Base-by-base conservation (phyloP, 2,113 vertebrate species). In the Leptobrachium leishanense region DNA sequence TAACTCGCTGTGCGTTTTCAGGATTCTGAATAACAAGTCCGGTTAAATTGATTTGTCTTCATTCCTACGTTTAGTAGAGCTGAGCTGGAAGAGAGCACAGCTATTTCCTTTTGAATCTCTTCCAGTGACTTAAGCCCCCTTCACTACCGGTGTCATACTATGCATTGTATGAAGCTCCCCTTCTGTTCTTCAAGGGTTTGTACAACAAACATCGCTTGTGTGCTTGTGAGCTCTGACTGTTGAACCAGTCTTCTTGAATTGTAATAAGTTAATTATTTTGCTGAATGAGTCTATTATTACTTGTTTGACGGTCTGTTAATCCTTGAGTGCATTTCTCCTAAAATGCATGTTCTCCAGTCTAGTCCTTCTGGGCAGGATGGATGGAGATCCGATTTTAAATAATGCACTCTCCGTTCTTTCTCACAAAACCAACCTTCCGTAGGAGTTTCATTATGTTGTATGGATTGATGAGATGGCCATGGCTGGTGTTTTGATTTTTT, bases 211-310 rank as follows among this genome's bases (percentile, higher is more conserved):
- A 20, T 65, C 2, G 15, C 70, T 72, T 73, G 63, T 73, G 71
- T 73, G 77, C 63, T 72, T 42, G 59, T 54, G 77, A 59, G 77
- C 77, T 67, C 9, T 79, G 70, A 73, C 77, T 79, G 77, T 44
- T 73, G 70, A 77, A 73, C 77, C 77, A 73, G 77, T 73, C 44
- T 73, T 44, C 70, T 73, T 69, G 43, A 59, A 64, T 79, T 79
- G 70, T 79, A 67, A 73, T 73, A 67, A 73, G 70, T 73, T 79
- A 73, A 79, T 79, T 73, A 73, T 73, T 73, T 73, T 12, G 54
- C 70, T 79, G 70, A 79, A 79, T 79, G 77, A 73, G 46, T 73
- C 70, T 67, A 73, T 79, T 79, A 79, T 79, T 44, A 57, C 70
- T 65, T 20, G 41, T 46, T 43, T 57, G 62, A 73, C 68, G 64